phyloP scores from a whole-genome alignment of 1,140 invertebrate species.

The Pseudobourletiella spinata region DNA sequence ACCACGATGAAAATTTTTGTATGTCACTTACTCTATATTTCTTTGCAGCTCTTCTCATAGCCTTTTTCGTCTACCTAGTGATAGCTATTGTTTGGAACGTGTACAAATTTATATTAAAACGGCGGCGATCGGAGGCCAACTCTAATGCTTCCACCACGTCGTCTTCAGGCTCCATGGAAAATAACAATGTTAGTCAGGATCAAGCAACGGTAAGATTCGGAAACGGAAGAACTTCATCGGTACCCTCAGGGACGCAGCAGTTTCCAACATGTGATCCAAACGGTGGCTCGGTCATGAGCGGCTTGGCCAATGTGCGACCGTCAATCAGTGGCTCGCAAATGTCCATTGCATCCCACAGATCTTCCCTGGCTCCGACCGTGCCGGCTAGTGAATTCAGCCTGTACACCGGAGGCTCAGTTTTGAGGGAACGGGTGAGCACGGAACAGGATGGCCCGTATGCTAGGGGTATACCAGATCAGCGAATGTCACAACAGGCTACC shows the following conservation, averaged over 20 bases:
- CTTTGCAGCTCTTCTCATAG: conserved; percentile 19
- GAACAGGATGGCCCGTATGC: too few relatives aligned
- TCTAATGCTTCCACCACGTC: not conserved
- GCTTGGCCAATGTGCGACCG: not conserved
- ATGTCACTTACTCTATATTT: not conserved
- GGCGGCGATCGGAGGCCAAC: not conserved
- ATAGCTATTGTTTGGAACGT: not conserved
- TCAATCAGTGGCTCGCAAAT: not conserved
- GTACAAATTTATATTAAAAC: not conserved
- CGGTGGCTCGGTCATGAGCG: not conserved
- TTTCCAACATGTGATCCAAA: not conserved
- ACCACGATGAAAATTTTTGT: not conserved
- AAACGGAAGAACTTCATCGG: not conserved
- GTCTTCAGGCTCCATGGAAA: not conserved
- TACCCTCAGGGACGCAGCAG: not conserved
- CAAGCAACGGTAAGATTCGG: not conserved
- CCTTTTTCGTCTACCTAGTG: conserved; percentile 15
- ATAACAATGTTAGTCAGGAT: not conserved
- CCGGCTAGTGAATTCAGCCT: not conserved
- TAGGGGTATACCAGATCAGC: not conserved
- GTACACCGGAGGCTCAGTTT: not conserved
- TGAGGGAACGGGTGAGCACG: not conserved
- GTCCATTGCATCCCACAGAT: not conserved
- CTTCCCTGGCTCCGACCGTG: not conserved
- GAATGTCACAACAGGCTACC: too few relatives aligned